Percentiles rank a stretch among this genome's conserved stretches.
These are phyloP conservation scores for Drosophila macrospina DNA, from an alignment of 2,888 invertebrate species.

Conservation along the genomic window DNA sequence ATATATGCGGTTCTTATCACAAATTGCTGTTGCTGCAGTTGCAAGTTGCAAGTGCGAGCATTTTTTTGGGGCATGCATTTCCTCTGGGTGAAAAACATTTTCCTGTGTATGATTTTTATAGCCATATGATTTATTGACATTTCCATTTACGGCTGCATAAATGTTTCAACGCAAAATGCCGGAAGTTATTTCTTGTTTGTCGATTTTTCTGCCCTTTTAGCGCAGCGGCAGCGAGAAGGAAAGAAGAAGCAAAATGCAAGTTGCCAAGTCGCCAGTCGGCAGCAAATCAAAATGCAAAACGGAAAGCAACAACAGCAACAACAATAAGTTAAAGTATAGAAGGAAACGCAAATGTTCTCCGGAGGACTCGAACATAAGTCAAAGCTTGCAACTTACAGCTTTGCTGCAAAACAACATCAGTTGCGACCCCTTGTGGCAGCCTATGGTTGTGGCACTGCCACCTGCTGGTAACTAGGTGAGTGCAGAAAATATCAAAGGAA, in stretches of 20 bases:
- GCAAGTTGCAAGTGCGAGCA: slow-evolving; percentile 8
- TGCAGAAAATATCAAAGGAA: slow-evolving; percentile 73
- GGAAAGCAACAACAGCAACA: slow-evolving; percentile 50
- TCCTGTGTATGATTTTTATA: slow-evolving; percentile 72
- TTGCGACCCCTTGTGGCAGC: slow-evolving; percentile 33
- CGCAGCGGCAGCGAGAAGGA: slow-evolving; percentile 13
- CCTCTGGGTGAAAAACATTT: slow-evolving; percentile 58
- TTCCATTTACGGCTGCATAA: slow-evolving; percentile 79
- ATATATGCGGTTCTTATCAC: slow-evolving; percentile 41
- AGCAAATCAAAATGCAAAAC: slow-evolving; percentile 78
- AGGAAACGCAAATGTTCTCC: slow-evolving; percentile 53
- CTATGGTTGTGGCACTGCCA: background rate
- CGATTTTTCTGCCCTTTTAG: slow-evolving; percentile 39
- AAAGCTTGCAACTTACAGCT: slow-evolving; percentile 49
- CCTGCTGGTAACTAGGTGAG: slow-evolving; percentile 71
- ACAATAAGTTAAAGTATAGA: slow-evolving; percentile 16
- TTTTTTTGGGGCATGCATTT: slow-evolving; percentile 44
- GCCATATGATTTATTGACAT: slow-evolving; percentile 78
- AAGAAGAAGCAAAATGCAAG: slow-evolving; percentile 58
- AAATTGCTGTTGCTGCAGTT: slow-evolving; percentile 28
- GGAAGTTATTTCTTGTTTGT: slow-evolving; percentile 79
- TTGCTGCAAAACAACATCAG: slow-evolving; percentile 45
- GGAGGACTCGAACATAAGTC: slow-evolving; percentile 70
- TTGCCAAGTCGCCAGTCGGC: slow-evolving; percentile 47
- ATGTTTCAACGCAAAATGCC: slow-evolving; percentile 79